Evolutionary conservation across 2,113 vertebrate species (phyloP).

Genomic region (Hydrochoerus hydrochaeris): DNA sequence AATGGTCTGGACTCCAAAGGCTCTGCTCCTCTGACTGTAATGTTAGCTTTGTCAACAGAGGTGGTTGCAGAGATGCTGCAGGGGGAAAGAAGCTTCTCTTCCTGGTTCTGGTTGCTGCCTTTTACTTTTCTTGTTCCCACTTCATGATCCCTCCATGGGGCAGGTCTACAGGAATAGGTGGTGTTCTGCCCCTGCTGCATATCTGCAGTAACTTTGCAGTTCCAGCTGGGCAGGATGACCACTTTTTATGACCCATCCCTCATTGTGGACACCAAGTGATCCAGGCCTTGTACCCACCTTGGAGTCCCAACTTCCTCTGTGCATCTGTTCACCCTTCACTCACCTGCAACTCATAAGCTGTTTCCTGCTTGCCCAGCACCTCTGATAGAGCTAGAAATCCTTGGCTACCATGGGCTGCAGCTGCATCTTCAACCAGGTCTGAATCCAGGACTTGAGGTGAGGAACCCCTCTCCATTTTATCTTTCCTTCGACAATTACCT

Average conservation of each 20-base stretch:
- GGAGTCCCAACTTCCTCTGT: background rate
- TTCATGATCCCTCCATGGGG: rapidly evolving
- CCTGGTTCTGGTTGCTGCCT: background rate
- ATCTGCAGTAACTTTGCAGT: background rate
- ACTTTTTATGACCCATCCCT: background rate
- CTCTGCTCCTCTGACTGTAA: background rate
- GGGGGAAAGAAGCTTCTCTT: background rate
- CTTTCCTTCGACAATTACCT: background rate
- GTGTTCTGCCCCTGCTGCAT: background rate
- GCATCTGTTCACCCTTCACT: background rate
- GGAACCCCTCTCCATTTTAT: background rate
- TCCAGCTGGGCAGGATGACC: background rate
- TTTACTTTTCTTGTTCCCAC: background rate
- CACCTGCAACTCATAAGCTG: background rate
- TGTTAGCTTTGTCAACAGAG: background rate
- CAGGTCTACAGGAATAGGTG: background rate
- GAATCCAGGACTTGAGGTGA: background rate
- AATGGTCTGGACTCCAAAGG: background rate
- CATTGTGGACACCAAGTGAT: background rate
- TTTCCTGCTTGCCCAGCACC: background rate
- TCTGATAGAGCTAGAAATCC: background rate
- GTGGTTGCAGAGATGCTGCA: background rate
- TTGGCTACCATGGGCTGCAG: background rate
- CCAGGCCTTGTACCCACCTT: background rate
- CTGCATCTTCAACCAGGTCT: background rate